Percentiles rank a stretch among this genome's conserved stretches.
phyloP scores from a whole-genome alignment of 2,888 invertebrate species.

The Tipula lateralis region DNA sequence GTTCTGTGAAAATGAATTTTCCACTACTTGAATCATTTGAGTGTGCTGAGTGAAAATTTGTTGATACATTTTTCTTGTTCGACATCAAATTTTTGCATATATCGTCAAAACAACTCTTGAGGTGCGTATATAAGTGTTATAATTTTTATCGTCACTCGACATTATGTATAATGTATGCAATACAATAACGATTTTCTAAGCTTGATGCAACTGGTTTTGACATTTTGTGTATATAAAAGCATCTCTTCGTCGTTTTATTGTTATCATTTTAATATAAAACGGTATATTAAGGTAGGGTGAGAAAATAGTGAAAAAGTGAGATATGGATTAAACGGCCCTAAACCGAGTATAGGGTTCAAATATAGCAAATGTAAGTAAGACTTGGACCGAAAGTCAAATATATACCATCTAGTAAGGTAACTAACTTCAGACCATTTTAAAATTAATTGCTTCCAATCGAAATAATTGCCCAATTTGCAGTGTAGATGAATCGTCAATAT shows the following conservation, averaged over 20 bases:
- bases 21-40: conserved; percentile 11
- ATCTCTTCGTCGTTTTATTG: background rate
- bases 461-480: no score
- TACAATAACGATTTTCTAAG: background rate
- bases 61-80: background rate
- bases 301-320: background rate
- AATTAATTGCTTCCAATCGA: no score
- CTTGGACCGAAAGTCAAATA: no score
- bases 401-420: no score
- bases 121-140: background rate
- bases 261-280: conserved; percentile 2
- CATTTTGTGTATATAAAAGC: background rate
- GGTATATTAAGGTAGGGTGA: no score
- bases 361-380: no score
- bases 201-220: background rate
- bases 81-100: background rate
- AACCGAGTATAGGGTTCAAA: no score
- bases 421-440: no score
- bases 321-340: no score
- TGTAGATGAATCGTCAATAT: no score
- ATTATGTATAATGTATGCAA: background rate
- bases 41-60: conserved; percentile 14
- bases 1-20: background rate
- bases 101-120: background rate
- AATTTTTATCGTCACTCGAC: background rate